Conservation (phyloP, 1,140 invertebrate species). For the Vollenhovia emeryi region DNA sequence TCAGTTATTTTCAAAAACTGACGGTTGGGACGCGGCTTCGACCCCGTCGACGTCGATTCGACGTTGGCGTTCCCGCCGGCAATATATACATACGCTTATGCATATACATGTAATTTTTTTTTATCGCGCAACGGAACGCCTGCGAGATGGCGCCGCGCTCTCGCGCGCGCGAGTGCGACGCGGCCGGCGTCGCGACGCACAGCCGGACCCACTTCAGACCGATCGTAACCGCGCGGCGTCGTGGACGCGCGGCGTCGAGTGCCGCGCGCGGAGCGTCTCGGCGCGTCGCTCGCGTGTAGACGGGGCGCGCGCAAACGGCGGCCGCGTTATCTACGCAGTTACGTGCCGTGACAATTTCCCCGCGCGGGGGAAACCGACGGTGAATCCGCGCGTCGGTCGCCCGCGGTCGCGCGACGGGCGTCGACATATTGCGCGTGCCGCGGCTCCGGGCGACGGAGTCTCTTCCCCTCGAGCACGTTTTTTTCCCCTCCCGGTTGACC, state of each 20-base stretch:
- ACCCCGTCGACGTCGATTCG: too few relatives aligned
- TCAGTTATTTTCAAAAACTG: too few relatives aligned
- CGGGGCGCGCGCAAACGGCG: too few relatives aligned
- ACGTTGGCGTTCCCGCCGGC: too few relatives aligned
- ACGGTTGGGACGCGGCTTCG: too few relatives aligned
- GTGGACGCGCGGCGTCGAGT: neutral
- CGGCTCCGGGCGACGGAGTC: neutral
- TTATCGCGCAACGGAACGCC: neutral
- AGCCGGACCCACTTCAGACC: neutral
- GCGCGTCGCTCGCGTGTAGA: neutral
- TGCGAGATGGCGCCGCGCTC: conserved; percentile 34
- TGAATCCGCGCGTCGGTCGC: neutral
- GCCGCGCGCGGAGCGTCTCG: neutral
- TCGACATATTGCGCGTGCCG: conserved; percentile 48
- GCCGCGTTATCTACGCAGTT: neutral
- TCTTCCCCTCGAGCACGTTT: too few relatives aligned
- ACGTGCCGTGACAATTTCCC: neutral
- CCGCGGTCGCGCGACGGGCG: neutral
- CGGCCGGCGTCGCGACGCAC: conserved; percentile 53
- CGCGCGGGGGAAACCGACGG: neutral
- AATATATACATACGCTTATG: neutral
- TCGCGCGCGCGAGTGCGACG: conserved; percentile 35
- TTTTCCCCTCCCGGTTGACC: neutral
- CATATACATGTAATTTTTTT: neutral
- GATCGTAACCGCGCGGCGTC: conserved; percentile 4